Evolutionary conservation across 2,113 vertebrate genomes (phyloP), one percentile per base, ranked within the genome.

Genomic region (Muscicapa adusta): DNA sequence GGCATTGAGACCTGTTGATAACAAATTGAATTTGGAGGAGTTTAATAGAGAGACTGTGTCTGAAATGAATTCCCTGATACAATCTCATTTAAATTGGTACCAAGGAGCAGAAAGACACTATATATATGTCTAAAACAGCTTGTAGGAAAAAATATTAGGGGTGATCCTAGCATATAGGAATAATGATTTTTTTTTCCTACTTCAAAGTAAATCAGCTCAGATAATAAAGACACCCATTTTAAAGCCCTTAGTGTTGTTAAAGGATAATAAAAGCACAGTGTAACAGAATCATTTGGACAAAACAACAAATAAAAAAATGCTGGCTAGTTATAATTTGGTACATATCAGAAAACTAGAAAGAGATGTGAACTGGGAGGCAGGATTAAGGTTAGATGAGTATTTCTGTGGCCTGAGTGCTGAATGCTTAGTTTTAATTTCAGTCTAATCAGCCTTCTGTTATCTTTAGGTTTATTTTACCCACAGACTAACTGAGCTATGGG

Each of bases 361-460:
- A 60, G 8, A 63, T 26, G 31, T 56, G 76, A 58, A 15, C 79
- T 86, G 66, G n/a, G 36, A 88, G 43, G 22, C 28, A 81, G 53
- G 61, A 89, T 94, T 74, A 60, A 71, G 53, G 62, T 61, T 95
- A 58, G 57, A n/a, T 50, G 28, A 53, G 45, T 85, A 57, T 57
- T 85, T 89, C 45, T 87, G 53, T 31, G 85, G 61, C 34, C 57
- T 29, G 60, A 57, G 51, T 34, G 33, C 65, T 74, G 47, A 66
- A 80, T 51, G 29, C 72, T 77, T 80, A 53, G 47, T 66, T 95
- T 91, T 94, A 58, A 84, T 84, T 92, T 92, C 60, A 54, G 33
- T 91, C 51, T 95, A 91, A 86, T 92, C 63, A 76, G 25, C 79
- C 36, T 91, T 83, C 79, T 94, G 47, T 91, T 93, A 42, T 66